Evolutionary conservation across 2,113 vertebrate genomes (phyloP), one percentile per base, ranked within the genome.

Genomic region (Corythornis madagascariensis): DNA sequence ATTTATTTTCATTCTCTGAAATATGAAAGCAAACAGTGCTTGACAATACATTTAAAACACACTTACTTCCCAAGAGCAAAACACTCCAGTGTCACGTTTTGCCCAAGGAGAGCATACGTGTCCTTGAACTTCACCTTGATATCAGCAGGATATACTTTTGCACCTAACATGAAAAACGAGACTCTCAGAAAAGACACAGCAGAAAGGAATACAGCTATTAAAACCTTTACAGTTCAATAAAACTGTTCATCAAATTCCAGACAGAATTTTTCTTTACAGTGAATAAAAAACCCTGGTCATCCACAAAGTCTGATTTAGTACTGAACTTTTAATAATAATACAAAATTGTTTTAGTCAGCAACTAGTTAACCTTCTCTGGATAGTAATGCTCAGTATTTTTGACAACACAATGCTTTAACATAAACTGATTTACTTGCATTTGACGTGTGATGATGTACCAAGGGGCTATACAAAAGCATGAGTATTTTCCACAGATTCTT

Each of bases 61-160:
- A 98, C 99, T 99, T 98, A 99, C 99, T 99, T 99, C 74, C 99
- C 99, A 97, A 99, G 98, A 56, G 99, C 99, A 84, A 99, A 99
- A 95, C 99, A 99, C 87, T 99, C 99, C 94, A 99, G 96, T 4
- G 98, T 99, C 93, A 99, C 96, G 5, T 99, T 99, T 94, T 99
- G 98, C 28, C 99, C 99, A 93, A 98, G 97, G 80, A 99, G 91
- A 59, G 98, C 98, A 7, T 97, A 98, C 0, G 98, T 98, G 81
- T 99, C 98, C 88, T 98, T 98, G 94, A 99, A 99, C 89, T 98
- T 98, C 86, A 99, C 99, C 92, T 98, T 98, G 83, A 99, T 99
- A 96, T 99, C 99, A 88, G 99, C 99, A 18, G 99, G 98, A 92
- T 99, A 99, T 66, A 98, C 98, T 95, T 98, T 98, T 69, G 97